Percentiles rank a stretch among this genome's conserved stretches.
Conservation (phyloP, 2,113 vertebrate species). For the Saccopteryx bilineata region DNA sequence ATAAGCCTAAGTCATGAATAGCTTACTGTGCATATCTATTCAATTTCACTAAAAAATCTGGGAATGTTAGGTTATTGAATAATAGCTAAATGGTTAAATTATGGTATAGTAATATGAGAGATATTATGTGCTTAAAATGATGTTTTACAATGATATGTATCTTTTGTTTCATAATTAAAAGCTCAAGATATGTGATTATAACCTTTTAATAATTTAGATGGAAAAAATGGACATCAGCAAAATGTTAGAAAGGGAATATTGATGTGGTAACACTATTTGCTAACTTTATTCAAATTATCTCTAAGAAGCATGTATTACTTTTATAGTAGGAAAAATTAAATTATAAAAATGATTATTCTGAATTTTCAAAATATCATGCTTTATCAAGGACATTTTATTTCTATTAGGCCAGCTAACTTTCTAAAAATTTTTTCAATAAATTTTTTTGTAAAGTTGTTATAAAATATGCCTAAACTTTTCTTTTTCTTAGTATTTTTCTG, state of each 20-base stretch:
- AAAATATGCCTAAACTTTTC: neutral
- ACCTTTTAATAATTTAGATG: constrained; percentile 4
- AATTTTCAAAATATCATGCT: constrained; percentile 46
- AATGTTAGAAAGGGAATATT: neutral
- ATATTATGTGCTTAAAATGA: neutral
- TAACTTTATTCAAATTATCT: neutral
- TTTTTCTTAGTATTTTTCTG: no score
- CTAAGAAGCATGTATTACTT: neutral
- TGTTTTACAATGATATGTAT: neutral
- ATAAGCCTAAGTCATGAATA: neutral
- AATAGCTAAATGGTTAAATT: neutral
- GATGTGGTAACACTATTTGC: neutral
- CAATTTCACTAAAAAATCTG: neutral
- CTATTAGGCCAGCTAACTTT: neutral
- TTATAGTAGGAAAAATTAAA: neutral
- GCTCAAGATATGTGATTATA: neutral
- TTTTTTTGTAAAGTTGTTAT: constrained; percentile 27
- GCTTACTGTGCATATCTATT: neutral
- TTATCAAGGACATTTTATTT: neutral
- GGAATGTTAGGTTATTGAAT: neutral
- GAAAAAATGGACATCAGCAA: constrained; percentile 1
- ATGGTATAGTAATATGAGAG: neutral
- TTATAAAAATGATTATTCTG: neutral
- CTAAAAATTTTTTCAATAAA: neutral
- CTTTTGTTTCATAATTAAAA: constrained; percentile 13